These are phyloP conservation scores for Manduca sexta DNA, from an alignment of 1,140 invertebrate species.

Conservation along the genomic window DNA sequence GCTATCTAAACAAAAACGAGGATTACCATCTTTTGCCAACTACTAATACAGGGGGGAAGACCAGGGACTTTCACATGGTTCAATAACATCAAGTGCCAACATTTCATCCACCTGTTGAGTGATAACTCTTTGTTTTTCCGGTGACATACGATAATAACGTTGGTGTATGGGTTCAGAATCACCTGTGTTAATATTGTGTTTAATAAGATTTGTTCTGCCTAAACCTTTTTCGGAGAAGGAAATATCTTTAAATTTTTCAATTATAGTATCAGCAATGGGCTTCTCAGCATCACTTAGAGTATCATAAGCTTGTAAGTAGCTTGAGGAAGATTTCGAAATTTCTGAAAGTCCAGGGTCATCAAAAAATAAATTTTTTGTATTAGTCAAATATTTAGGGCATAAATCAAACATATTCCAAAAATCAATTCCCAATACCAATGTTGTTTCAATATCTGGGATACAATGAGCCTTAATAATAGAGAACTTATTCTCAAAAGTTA, in stretches of 20 bases:
- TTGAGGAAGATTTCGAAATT: not conserved
- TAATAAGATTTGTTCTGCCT: constrained; percentile 16
- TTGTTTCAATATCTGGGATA: constrained; percentile 13
- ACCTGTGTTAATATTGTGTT: constrained; percentile 20
- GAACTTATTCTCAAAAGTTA: constrained; percentile 9
- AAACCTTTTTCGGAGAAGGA: constrained; percentile 16
- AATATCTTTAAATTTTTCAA: constrained; percentile 2
- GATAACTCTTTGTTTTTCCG: not conserved
- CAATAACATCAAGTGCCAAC: not conserved
- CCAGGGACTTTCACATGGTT: too few relatives aligned
- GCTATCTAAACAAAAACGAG: not conserved
- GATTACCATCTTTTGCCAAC: not conserved
- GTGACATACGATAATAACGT: constrained; percentile 8
- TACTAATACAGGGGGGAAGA: not conserved
- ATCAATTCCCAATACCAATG: constrained; percentile 20
- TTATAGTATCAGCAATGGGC: not conserved
- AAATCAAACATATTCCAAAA: constrained; percentile 8
- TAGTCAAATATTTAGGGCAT: constrained; percentile 10
- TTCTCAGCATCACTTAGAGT: not conserved
- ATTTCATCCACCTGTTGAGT: not conserved
- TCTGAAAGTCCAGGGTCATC: not conserved
- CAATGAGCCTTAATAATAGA: constrained; percentile 12
- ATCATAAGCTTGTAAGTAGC: not conserved
- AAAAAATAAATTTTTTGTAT: too few relatives aligned
- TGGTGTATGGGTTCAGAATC: constrained; percentile 17